Percentiles rank a stretch among this genome's conserved stretches.
Evolutionary conservation across 2,113 vertebrate genomes (phyloP).

Genomic region (Oncorhynchus gorbuscha): DNA sequence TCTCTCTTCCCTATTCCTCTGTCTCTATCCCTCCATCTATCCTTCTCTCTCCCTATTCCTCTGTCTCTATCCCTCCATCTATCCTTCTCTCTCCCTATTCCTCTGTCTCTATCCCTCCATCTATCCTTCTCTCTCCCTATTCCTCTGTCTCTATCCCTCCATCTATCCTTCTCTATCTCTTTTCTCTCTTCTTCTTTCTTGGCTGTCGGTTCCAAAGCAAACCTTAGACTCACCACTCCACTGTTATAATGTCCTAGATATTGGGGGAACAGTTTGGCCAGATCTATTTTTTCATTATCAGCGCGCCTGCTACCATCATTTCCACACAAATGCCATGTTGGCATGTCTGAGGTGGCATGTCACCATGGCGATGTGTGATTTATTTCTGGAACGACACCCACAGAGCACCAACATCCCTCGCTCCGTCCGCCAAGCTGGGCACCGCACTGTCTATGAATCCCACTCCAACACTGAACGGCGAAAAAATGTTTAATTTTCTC

Average conservation of each 20-base stretch:
- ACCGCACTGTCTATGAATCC: conserved; percentile 55
- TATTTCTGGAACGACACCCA: conserved; percentile 58
- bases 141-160: no score
- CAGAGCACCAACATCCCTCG: conserved; percentile 48
- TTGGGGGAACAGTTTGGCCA: conserved; percentile 15
- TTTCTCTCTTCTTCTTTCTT: not conserved
- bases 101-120: no score
- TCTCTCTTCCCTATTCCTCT: no score
- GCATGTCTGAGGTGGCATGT: conserved; percentile 48
- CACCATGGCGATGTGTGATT: conserved; percentile 66
- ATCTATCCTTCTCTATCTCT: no score
- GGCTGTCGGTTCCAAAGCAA: not conserved
- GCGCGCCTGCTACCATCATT: conserved; percentile 46
- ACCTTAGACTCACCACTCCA: not conserved
- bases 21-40: no score
- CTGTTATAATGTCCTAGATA: not conserved
- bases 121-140: no score
- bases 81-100: no score
- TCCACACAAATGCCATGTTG: conserved; percentile 47
- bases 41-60: no score
- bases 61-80: no score
- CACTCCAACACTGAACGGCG: conserved; percentile 30
- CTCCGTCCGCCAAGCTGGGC: conserved; percentile 59
- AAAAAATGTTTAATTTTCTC: not conserved
- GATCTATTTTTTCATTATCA: conserved; percentile 43